phyloP scores from a whole-genome alignment of 1,140 invertebrate species.

The Eurosta solidaginis region DNA sequence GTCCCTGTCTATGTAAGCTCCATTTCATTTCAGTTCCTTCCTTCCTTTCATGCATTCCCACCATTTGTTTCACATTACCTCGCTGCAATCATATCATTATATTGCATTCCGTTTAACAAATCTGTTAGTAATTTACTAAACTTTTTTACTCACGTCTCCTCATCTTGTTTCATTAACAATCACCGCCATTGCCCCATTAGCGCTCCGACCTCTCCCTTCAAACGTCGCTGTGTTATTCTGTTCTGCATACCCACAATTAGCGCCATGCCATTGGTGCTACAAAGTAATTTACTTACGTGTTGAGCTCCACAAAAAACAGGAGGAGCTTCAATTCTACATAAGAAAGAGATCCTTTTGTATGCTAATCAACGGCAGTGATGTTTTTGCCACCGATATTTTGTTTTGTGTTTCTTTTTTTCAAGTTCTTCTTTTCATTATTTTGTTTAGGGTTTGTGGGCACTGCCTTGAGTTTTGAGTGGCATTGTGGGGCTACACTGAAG shows the following conservation, averaged over 20 bases:
- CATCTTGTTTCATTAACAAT: background rate
- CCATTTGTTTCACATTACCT: too few species aligned
- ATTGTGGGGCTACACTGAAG: slow-evolving; percentile 11
- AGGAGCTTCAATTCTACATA: background rate
- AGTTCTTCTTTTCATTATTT: background rate
- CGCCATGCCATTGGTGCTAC: too few species aligned
- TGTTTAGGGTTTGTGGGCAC: background rate
- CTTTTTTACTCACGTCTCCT: too few species aligned
- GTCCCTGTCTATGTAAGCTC: too few species aligned
- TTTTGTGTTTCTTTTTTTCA: background rate
- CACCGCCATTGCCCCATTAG: background rate
- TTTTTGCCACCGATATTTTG: background rate
- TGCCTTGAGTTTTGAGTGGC: background rate
- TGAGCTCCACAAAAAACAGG: background rate
- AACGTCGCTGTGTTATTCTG: background rate
- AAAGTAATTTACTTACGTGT: background rate
- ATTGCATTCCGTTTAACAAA: too few species aligned
- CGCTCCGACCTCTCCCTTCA: background rate
- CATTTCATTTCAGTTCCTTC: too few species aligned
- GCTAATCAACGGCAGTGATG: background rate
- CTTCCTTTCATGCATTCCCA: too few species aligned
- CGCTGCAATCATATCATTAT: too few species aligned
- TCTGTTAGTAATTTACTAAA: too few species aligned
- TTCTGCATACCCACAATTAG: background rate
- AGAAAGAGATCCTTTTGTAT: slow-evolving; percentile 24